Conservation (phyloP, 2,113 vertebrate species). For the Geococcyx californianus region DNA sequence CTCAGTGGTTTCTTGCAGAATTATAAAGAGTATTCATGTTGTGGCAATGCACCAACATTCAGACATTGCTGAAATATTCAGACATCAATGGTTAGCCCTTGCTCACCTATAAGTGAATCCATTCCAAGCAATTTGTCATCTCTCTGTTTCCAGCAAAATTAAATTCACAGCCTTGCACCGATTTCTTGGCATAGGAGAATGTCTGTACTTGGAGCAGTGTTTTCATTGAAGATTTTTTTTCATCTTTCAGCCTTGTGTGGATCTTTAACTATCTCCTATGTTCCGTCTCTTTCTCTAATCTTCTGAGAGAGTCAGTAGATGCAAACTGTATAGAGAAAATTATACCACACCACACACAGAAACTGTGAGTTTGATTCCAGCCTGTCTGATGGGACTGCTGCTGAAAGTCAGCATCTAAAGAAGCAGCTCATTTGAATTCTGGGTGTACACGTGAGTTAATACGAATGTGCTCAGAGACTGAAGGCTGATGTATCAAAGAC, state of each 20-base stretch:
- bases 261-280: conserved; percentile 65
- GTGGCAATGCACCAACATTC: background rate
- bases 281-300: conserved; percentile 62
- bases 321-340: conserved; percentile 74
- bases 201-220: conserved; percentile 45
- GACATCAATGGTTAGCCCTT: background rate
- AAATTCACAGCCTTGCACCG: conserved; percentile 44
- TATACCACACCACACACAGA: conserved; percentile 48
- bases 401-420: conserved; percentile 73
- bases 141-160: conserved; percentile 65
- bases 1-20: background rate
- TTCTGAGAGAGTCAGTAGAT: conserved; percentile 70
- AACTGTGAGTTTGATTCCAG: conserved; percentile 69
- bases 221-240: conserved; percentile 39
- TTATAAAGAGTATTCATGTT: background rate
- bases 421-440: conserved; percentile 78
- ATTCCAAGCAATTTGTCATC: conserved; percentile 55
- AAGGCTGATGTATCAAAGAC: conserved; percentile 77
- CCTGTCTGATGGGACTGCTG: conserved; percentile 64
- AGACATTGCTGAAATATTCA: background rate
- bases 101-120: conserved; percentile 45
- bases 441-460: conserved; percentile 73
- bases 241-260: conserved; percentile 38
- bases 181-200: conserved; percentile 41
- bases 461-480: conserved; percentile 70